These are phyloP conservation scores for Mimachlamys varia DNA, from an alignment of 2,888 invertebrate species.

Conservation along the genomic window DNA sequence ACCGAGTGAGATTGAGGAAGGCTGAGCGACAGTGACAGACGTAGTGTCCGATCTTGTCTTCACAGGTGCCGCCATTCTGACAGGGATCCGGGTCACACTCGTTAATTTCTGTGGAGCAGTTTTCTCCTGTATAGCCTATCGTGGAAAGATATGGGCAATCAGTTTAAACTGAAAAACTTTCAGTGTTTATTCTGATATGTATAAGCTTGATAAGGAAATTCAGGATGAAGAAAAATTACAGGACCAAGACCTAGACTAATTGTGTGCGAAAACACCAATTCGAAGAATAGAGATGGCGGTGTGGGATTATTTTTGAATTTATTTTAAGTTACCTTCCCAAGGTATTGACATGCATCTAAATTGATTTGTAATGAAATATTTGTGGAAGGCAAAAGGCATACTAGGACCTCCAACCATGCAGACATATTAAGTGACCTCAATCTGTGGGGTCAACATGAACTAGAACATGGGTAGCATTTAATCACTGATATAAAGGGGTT, in stretches of 20 bases:
- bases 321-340: too few relatives aligned
- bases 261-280: background rate
- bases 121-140: constrained; percentile 58
- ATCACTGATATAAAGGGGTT: background rate
- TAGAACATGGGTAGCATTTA: background rate
- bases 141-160: background rate
- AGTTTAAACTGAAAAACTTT: background rate
- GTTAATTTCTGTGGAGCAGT: constrained; percentile 61
- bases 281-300: too few relatives aligned
- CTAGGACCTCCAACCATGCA: background rate
- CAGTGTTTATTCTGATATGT: too few relatives aligned
- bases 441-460: background rate
- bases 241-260: too few relatives aligned
- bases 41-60: constrained; percentile 54
- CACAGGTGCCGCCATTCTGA: constrained; percentile 67
- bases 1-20: constrained; percentile 48
- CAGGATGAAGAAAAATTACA: too few relatives aligned
- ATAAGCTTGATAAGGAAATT: too few relatives aligned
- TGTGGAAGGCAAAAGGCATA: background rate
- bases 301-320: too few relatives aligned
- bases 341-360: too few relatives aligned
- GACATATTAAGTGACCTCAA: background rate
- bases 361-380: background rate
- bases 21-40: constrained; percentile 56
- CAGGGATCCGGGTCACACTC: constrained; percentile 73